These are phyloP conservation scores for Cyclargus thomasi DNA, from an alignment of 1,140 invertebrate species.

Conservation along the genomic window DNA sequence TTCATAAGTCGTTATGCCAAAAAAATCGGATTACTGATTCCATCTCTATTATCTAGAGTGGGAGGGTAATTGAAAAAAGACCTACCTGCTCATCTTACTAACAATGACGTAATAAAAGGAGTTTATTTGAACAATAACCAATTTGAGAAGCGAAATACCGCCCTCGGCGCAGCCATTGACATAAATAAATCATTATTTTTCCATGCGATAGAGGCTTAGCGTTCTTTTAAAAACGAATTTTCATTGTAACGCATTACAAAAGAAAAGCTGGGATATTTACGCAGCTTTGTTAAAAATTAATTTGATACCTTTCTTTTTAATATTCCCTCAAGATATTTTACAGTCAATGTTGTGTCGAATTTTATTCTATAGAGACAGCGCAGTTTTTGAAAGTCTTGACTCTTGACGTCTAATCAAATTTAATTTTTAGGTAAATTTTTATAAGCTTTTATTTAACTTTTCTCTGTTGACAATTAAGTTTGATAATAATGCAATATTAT, in stretches of 20 bases:
- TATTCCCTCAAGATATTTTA: conserved; percentile 37
- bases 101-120: conserved; percentile 69
- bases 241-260: conserved; percentile 67
- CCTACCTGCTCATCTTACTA: conserved; percentile 61
- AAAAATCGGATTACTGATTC: conserved; percentile 44
- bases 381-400: background rate
- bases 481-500: too few species aligned
- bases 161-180: conserved; percentile 59
- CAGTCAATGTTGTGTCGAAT: conserved; percentile 3
- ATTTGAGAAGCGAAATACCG: conserved; percentile 61
- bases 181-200: conserved; percentile 72
- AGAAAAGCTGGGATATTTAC: conserved; percentile 59
- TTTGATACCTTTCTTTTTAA: conserved; percentile 65
- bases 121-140: conserved; percentile 70
- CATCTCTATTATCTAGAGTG: conserved; percentile 47
- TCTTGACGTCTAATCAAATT: background rate
- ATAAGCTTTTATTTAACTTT: too few species aligned
- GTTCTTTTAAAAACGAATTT: conserved; percentile 61
- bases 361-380: background rate
- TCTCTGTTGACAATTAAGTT: too few species aligned
- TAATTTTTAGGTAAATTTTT: background rate
- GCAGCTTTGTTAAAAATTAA: conserved; percentile 68
- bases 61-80: conserved; percentile 54
- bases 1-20: background rate
- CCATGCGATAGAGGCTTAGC: conserved; percentile 39